Conservation (phyloP, 2,113 vertebrate species). For the Piaya cayana region DNA sequence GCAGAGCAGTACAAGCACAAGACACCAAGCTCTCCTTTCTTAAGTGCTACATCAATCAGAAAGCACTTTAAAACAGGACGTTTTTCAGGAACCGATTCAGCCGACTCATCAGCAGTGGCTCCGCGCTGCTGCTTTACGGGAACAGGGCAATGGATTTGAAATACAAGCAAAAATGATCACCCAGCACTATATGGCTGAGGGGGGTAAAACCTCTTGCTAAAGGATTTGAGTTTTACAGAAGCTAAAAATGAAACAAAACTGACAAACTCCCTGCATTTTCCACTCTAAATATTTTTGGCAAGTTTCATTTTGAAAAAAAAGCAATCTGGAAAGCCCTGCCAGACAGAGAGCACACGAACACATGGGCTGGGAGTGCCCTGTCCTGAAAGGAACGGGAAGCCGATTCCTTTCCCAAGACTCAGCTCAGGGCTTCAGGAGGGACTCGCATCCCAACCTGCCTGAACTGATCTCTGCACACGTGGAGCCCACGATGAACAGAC, state of each 20-base stretch:
- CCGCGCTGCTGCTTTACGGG: slow-evolving; percentile 39
- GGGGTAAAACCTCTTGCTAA: neutral
- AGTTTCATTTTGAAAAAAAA: neutral
- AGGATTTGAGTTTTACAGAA: neutral
- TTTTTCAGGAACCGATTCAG: slow-evolving; percentile 63
- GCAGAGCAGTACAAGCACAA: slow-evolving; percentile 25
- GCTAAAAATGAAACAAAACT: neutral
- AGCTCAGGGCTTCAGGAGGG: neutral
- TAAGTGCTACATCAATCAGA: slow-evolving; percentile 61
- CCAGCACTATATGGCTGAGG: neutral
- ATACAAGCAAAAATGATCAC: neutral
- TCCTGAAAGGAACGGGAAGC: neutral
- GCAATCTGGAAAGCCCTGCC: neutral
- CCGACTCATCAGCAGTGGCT: slow-evolving; percentile 36
- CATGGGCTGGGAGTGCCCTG: neutral
- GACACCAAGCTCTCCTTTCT: slow-evolving; percentile 25
- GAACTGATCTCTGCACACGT: neutral
- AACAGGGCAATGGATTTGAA: slow-evolving; percentile 20
- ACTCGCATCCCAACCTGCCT: neutral
- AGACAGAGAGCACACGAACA: neutral
- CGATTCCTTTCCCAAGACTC: neutral
- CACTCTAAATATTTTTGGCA: neutral
- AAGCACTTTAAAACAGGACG: slow-evolving; percentile 47
- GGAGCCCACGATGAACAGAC: neutral
- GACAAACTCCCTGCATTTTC: neutral